Base-by-base conservation (phyloP, 2,888 invertebrate species). In the Drosophila atripex region DNA sequence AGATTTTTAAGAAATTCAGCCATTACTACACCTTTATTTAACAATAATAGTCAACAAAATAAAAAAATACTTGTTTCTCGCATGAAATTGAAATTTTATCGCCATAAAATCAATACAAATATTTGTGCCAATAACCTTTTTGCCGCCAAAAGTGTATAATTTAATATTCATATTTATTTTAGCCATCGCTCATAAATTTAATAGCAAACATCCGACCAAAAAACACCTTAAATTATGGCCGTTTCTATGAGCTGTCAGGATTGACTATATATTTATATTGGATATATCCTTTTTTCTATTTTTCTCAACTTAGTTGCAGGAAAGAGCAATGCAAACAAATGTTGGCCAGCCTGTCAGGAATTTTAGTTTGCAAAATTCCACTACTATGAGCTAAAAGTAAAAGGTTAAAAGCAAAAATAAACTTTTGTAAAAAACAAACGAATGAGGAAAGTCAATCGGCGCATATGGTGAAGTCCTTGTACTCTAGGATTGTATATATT, bases 101-200 rank as follows among this genome's bases (percentile, higher is more conserved):
- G 64, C 66, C 63, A 66, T 53, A 78, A 85, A 82, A 87, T 82
- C 82, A 74, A 80, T 82, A 71, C 78, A 85, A 87, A 87, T 85
- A 72, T 87, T 82, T 87, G 64, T 61, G 73, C 23, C 41, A 64
- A 69, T 53, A 71, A 69, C 63, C 69, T 63, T 61, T 66, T 66
- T 58, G 49, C 55, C 46, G 54, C 53, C 30, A 56, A 77, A 80
- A 78, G 58, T 59, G 77, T 83, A 75, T 64, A 77, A 50, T 53
- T 50, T 71, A 46, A 47, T 49, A 71, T 73, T 55, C 35, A 73
- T 73, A 73, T 86, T 80, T 85, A 70, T 80, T 71, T 73, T 64
- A 38, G 61, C 58, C 68, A 68, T 78, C 41, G 51, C 53, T 68
- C 74, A 82, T 66, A 69, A 85, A 82, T 73, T 76, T 70, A 57